phyloP scores from a whole-genome alignment of 2,113 vertebrate species.

The Pitta sordida region DNA sequence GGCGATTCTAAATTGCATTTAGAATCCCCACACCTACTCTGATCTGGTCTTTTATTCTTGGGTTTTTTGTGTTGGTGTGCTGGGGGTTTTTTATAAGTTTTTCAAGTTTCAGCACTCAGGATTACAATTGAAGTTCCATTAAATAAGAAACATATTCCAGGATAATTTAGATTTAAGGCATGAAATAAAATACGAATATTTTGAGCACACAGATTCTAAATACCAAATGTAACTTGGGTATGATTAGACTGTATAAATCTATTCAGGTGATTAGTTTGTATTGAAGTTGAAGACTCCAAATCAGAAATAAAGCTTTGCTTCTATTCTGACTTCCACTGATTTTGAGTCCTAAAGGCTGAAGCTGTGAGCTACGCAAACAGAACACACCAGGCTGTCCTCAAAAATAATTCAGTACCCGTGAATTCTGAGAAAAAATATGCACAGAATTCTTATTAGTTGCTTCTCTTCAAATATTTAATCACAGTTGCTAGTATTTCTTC shows the following conservation, averaged over 20 bases:
- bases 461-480: not conserved
- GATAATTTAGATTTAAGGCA: not conserved
- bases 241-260: not conserved
- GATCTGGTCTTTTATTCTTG: not conserved
- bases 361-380: not conserved
- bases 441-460: not conserved
- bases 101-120: too few species aligned
- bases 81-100: too few species aligned
- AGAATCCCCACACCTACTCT: not conserved
- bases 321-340: not conserved
- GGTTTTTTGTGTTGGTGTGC: not conserved
- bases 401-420: not conserved
- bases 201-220: not conserved
- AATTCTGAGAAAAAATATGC: not conserved
- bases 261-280: not conserved
- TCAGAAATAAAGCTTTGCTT: not conserved
- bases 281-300: not conserved
- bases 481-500: not conserved
- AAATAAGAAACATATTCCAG: not conserved
- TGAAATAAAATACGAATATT: not conserved
- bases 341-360: not conserved
- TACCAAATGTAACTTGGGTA: not conserved
- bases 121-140: not conserved
- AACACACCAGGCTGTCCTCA: not conserved
- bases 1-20: not conserved